These are phyloP conservation scores for Denticeps clupeoides DNA, from an alignment of 2,797 vertebrate genomes.

Conservation along the genomic window DNA sequence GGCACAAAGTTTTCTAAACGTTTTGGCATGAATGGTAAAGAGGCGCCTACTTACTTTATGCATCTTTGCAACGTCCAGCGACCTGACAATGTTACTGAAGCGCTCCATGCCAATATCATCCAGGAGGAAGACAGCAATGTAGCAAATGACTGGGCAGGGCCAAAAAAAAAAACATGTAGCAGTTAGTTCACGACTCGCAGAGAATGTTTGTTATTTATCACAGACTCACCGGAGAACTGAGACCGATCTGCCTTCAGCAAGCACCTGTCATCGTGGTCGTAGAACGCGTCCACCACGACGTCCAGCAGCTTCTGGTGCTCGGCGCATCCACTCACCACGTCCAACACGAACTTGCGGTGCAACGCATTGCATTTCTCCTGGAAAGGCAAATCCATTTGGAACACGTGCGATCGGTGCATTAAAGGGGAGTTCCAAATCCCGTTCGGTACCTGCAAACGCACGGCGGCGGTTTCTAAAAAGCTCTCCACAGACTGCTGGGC, in stretches of 20 bases:
- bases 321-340: conserved; percentile 69
- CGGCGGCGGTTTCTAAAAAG: conserved; percentile 56
- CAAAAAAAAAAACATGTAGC: background rate
- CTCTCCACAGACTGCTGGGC: conserved; percentile 59
- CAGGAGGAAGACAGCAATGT: conserved; percentile 71
- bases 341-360: conserved; percentile 60
- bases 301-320: conserved; percentile 66
- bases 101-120: conserved; percentile 67
- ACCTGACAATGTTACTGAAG: conserved; percentile 69
- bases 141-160: conserved; percentile 68
- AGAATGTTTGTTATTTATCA: background rate
- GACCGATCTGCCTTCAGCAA: conserved; percentile 55
- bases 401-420: too few species aligned
- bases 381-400: background rate
- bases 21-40: background rate
- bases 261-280: conserved; percentile 47
- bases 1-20: background rate
- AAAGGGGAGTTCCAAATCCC: background rate
- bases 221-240: conserved; percentile 66
- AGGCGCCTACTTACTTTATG: conserved; percentile 55
- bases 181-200: background rate
- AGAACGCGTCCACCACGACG: conserved; percentile 70
- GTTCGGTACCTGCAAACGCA: conserved; percentile 61
- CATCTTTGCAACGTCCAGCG: conserved; percentile 67
- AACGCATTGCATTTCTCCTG: background rate